Conservation (phyloP, 2,797 vertebrate genomes). For the Distichodus sexfasciatus region DNA sequence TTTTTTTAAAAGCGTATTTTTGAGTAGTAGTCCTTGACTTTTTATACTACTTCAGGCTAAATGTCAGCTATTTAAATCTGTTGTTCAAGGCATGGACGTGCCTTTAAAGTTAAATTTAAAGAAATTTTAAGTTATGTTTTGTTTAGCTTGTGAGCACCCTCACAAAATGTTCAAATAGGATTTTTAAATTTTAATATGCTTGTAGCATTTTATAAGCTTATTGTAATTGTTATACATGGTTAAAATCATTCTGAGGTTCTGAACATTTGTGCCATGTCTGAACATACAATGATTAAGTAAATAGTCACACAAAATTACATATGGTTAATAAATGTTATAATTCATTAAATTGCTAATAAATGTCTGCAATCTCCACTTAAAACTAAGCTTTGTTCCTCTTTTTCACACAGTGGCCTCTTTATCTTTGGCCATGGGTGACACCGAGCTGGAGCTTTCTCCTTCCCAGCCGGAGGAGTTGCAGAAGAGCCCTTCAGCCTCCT, state of each 20-base stretch:
- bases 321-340: too few relatives aligned
- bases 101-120: not conserved
- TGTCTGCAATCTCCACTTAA: too few relatives aligned
- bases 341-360: too few relatives aligned
- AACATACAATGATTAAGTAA: too few relatives aligned
- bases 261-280: too few relatives aligned
- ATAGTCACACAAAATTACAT: too few relatives aligned
- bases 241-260: not conserved
- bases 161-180: too few relatives aligned
- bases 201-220: too few relatives aligned
- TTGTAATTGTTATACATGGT: too few relatives aligned
- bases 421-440: conserved; percentile 62
- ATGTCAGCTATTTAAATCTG: not conserved
- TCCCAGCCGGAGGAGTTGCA: conserved; percentile 51
- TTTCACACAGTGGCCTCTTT: conserved; percentile 46
- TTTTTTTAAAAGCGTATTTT: not conserved
- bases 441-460: conserved; percentile 55
- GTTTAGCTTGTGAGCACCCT: too few relatives aligned
- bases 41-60: not conserved
- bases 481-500: conserved; percentile 72
- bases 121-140: not conserved
- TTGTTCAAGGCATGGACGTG: not conserved
- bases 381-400: conserved; percentile 19
- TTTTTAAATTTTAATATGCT: too few relatives aligned
- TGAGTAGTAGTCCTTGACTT: not conserved